These are phyloP conservation scores for Melanocharis versteri DNA, from an alignment of 2,113 vertebrate species.

Conservation along the genomic window DNA sequence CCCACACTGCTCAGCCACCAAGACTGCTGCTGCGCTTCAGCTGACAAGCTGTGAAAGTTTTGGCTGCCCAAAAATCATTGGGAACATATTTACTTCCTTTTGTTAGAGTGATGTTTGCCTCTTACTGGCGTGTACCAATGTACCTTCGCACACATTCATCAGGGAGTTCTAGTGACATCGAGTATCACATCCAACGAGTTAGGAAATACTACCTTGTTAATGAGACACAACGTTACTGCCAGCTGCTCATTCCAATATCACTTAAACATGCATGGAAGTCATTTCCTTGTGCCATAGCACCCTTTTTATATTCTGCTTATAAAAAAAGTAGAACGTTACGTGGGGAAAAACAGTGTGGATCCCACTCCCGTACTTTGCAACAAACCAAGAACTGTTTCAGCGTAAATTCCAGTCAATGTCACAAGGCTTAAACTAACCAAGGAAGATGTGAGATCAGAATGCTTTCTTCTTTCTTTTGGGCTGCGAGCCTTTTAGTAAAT, in stretches of 20 bases:
- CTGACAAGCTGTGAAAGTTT: slow-evolving; percentile 26
- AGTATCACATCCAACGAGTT: neutral
- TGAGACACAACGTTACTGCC: neutral
- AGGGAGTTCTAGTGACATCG: neutral
- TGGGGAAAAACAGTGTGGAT: neutral
- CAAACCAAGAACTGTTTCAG: neutral
- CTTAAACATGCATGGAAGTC: neutral
- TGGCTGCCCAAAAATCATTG: neutral
- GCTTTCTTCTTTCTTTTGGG: neutral
- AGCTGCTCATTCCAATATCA: neutral
- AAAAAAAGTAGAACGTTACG: neutral
- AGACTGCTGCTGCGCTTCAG: neutral
- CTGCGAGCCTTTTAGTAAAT: neutral
- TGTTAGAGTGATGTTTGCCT: neutral
- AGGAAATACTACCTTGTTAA: neutral
- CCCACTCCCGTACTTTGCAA: neutral
- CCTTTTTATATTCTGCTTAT: neutral
- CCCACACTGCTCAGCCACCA: neutral
- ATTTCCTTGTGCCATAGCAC: neutral
- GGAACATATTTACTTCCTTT: neutral
- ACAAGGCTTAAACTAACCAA: neutral
- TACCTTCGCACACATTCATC: neutral
- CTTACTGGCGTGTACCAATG: neutral
- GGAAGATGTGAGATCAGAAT: neutral
- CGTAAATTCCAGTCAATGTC: neutral